Conservation (phyloP, 2,113 vertebrate genomes). For the Toxotes chatareus region DNA sequence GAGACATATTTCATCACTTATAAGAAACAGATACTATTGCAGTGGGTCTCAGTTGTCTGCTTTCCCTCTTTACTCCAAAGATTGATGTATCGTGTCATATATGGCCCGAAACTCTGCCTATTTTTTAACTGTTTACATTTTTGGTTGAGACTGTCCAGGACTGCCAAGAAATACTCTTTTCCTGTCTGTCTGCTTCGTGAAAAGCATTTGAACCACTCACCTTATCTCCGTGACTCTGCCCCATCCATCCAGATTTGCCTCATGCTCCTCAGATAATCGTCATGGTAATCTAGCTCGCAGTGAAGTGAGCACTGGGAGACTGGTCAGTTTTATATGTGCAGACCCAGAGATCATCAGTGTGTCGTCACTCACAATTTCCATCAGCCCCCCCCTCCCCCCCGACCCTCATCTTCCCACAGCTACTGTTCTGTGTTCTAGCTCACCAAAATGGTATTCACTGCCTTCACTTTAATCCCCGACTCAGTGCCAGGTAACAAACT, state of each 20-base stretch:
- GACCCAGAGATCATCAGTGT: conserved; percentile 39
- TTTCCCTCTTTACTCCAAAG: no score
- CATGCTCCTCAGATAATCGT: neutral
- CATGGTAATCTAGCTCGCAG: neutral
- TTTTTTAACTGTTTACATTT: neutral
- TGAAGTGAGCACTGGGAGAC: conserved; percentile 14
- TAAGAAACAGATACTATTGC: neutral
- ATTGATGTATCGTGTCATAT: neutral
- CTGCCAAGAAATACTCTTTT: neutral
- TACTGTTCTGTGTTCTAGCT: conserved; percentile 2
- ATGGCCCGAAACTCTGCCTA: no score
- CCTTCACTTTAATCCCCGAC: neutral
- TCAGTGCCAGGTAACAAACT: neutral
- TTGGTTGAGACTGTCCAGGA: neutral
- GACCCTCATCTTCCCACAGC: no score
- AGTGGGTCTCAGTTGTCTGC: no score
- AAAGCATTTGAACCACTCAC: conserved; percentile 29
- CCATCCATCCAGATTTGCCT: conserved; percentile 15
- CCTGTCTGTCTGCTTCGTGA: neutral
- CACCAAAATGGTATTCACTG: conserved; percentile 2
- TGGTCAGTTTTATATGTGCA: conserved; percentile 59
- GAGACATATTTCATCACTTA: neutral
- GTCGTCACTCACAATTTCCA: conserved; percentile 42
- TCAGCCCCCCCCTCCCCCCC: neutral
- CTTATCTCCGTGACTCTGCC: conserved; percentile 4